A percentile compares a stretch with the other conserved stretches of the same genome.
Evolutionary conservation across 2,113 vertebrate genomes (phyloP).

Genomic region (Cisticola juncidis): DNA sequence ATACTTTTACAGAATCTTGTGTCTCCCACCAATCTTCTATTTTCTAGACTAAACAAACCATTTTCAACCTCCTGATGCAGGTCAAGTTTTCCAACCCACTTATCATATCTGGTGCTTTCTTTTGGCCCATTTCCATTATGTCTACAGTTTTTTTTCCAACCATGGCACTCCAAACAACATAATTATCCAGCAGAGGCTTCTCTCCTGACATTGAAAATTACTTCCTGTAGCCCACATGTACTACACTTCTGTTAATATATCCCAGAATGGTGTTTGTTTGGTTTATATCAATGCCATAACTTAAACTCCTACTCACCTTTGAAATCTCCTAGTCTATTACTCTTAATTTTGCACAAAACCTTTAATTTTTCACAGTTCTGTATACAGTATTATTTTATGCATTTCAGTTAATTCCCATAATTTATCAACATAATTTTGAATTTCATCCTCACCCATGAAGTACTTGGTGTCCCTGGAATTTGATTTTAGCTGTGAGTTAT

Average conservation of each 20-base stretch:
- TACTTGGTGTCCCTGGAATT: not conserved
- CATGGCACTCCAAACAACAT: not conserved
- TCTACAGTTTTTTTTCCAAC: not conserved
- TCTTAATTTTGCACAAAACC: not conserved
- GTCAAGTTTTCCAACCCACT: not conserved
- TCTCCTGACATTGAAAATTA: not conserved
- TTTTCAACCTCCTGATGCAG: not conserved
- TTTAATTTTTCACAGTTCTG: not conserved
- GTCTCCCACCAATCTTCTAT: not conserved
- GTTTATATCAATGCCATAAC: not conserved
- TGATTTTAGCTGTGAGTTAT: not conserved
- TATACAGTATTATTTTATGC: not conserved
- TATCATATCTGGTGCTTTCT: not conserved
- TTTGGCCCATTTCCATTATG: not conserved
- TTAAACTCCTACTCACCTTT: not conserved
- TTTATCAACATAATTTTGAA: not conserved
- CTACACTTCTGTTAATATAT: not conserved
- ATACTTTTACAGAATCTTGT: not conserved
- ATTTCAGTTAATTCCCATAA: not conserved
- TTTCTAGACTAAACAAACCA: slow-evolving; percentile 47
- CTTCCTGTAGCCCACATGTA: not conserved
- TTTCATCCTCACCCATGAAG: not conserved
- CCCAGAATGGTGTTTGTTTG: not conserved
- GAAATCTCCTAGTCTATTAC: not conserved
- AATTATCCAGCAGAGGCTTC: not conserved